These are phyloP conservation scores for Cecidostiba fungosa DNA, from an alignment of 2,888 invertebrate genomes.

Conservation along the genomic window DNA sequence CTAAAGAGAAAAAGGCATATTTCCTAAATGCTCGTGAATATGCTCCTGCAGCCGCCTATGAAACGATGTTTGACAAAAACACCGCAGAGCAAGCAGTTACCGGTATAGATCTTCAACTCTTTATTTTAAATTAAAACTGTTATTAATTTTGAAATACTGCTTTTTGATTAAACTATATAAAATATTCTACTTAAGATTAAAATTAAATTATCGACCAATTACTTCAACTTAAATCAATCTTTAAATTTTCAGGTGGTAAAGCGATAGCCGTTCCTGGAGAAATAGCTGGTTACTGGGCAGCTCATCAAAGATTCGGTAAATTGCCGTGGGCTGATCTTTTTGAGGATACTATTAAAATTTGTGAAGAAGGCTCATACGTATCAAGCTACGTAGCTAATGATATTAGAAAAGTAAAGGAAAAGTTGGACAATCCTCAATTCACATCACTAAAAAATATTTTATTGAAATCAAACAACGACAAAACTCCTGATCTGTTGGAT, in stretches of 20 bases:
- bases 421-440: constrained; percentile 80
- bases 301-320: constrained; percentile 88
- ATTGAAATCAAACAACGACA: background rate
- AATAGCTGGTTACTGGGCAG: constrained; percentile 90
- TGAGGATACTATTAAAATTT: constrained; percentile 88
- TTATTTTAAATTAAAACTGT: background rate
- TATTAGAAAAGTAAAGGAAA: constrained; percentile 80
- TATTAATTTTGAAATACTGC: background rate
- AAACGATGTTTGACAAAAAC: constrained; percentile 85
- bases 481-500: background rate
- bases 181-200: background rate
- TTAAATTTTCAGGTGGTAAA: constrained; percentile 82
- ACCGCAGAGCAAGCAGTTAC: constrained; percentile 66
- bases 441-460: constrained; percentile 77
- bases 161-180: background rate
- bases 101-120: constrained; percentile 48
- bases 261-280: constrained; percentile 95
- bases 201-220: background rate
- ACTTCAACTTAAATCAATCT: background rate
- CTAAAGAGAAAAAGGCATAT: constrained; percentile 82
- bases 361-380: constrained; percentile 86
- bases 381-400: constrained; percentile 74
- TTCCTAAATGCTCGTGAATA: constrained; percentile 89
- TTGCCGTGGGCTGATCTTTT: constrained; percentile 91
- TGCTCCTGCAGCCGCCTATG: constrained; percentile 87